Evolutionary conservation across 2,888 invertebrate species (phyloP).

Genomic region (Cephus sareptanus): DNA sequence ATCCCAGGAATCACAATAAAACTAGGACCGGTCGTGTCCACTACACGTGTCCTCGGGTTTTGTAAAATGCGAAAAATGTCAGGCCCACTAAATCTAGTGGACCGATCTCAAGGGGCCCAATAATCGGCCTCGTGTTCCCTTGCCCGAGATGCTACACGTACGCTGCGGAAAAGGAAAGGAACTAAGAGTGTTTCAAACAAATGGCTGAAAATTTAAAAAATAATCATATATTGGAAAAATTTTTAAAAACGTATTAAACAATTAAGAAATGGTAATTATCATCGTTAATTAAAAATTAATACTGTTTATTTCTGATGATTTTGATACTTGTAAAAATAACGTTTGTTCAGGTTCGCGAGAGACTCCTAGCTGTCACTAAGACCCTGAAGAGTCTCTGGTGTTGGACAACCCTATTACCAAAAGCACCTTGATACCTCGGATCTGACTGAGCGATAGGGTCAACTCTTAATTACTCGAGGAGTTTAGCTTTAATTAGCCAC

Average conservation of each 20-base stretch:
- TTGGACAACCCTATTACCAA: slow-evolving; percentile 48
- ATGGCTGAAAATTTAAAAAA: background rate
- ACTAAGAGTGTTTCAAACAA: background rate
- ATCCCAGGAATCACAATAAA: slow-evolving; percentile 59
- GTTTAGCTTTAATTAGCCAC: slow-evolving; percentile 54
- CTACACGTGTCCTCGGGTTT: slow-evolving; percentile 58
- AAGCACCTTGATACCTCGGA: slow-evolving; percentile 46
- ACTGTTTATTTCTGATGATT: background rate
- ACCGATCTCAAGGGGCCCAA: slow-evolving; percentile 42
- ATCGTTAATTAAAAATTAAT: background rate
- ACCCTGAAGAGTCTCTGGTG: slow-evolving; percentile 11
- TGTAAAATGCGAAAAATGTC: slow-evolving; percentile 55
- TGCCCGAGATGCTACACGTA: background rate
- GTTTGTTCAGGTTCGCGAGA: background rate
- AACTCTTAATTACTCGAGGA: slow-evolving; percentile 51
- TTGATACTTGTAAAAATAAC: background rate
- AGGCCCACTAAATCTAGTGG: slow-evolving; percentile 44
- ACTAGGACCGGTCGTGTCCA: slow-evolving; percentile 48
- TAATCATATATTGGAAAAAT: background rate
- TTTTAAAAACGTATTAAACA: background rate
- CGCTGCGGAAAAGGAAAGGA: background rate
- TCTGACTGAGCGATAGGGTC: slow-evolving; percentile 42
- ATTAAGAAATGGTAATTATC: background rate
- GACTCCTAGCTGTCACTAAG: background rate
- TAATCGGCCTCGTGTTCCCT: background rate